Percentiles rank a stretch among this genome's conserved stretches.
Conservation (phyloP, 1,140 invertebrate species). For the Cotesia glomerata region DNA sequence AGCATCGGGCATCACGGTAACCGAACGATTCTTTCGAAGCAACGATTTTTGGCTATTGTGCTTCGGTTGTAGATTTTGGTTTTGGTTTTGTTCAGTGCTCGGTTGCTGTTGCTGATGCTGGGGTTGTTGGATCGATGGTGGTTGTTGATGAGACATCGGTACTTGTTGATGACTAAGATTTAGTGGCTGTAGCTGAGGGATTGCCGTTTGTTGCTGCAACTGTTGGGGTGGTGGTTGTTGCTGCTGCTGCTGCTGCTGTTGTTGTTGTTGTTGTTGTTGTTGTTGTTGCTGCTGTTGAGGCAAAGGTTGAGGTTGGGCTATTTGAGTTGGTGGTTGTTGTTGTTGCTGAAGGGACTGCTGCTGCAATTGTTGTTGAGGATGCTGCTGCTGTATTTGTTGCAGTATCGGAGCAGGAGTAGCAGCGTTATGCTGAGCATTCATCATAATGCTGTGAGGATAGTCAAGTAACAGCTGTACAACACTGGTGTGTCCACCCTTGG, state of each 20-base stretch:
- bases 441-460: slow-evolving; percentile 86
- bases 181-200: slow-evolving; percentile 21
- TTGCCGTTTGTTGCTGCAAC: slow-evolving; percentile 47
- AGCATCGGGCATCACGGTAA: slow-evolving; percentile 59
- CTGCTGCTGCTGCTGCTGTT: slow-evolving; percentile 46
- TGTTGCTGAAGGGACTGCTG: slow-evolving; percentile 39
- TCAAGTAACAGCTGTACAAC: slow-evolving; percentile 95
- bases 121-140: slow-evolving; percentile 37
- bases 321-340: slow-evolving; percentile 48
- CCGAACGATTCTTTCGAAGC: slow-evolving; percentile 65
- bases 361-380: slow-evolving; percentile 55
- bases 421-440: slow-evolving; percentile 61
- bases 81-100: slow-evolving; percentile 51
- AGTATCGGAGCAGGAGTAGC: slow-evolving; percentile 50
- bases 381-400: slow-evolving; percentile 57
- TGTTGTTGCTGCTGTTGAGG: slow-evolving; percentile 55
- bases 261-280: slow-evolving; percentile 48
- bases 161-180: slow-evolving; percentile 29
- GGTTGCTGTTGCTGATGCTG: slow-evolving; percentile 56
- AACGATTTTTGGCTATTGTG: slow-evolving; percentile 63
- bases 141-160: slow-evolving; percentile 39
- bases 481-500: slow-evolving; percentile 94
- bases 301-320: background rate
- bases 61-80: slow-evolving; percentile 54
- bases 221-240: slow-evolving; percentile 40